Conservation (phyloP, 1,140 invertebrate species). For the Drusus annulatus region DNA sequence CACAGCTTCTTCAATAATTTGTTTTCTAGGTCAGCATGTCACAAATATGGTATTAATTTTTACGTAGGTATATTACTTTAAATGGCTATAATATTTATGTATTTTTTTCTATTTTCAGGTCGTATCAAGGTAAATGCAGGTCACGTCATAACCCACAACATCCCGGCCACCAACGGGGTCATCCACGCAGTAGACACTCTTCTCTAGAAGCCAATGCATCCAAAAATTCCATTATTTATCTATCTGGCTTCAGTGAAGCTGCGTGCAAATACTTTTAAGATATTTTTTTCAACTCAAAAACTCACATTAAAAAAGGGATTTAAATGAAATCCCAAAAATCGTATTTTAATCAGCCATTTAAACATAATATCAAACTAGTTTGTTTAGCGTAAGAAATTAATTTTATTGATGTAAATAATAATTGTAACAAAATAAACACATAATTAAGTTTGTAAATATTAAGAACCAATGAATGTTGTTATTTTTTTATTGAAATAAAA, state of each 20-base stretch:
- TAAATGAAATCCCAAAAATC: neutral
- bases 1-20: too few relatives aligned
- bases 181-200: slow-evolving; percentile 88
- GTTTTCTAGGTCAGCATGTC: too few relatives aligned
- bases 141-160: slow-evolving; percentile 83
- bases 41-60: too few relatives aligned
- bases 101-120: slow-evolving; percentile 73
- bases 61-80: neutral
- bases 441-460: slow-evolving; percentile 65
- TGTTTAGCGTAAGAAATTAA: slow-evolving; percentile 52
- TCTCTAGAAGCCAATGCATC: slow-evolving; percentile 66
- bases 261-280: slow-evolving; percentile 16
- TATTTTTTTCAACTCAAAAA: slow-evolving; percentile 9
- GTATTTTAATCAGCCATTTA: slow-evolving; percentile 37
- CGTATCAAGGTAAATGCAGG: slow-evolving; percentile 86
- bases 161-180: slow-evolving; percentile 90
- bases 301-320: neutral
- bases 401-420: slow-evolving; percentile 62
- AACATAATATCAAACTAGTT: slow-evolving; percentile 29
- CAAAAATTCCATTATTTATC: slow-evolving; percentile 34
- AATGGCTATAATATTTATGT: neutral
- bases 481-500: slow-evolving; percentile 38
- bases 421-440: slow-evolving; percentile 67
- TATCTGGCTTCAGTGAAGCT: slow-evolving; percentile 67
- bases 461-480: slow-evolving; percentile 59